Conservation (phyloP, 2,797 vertebrate genomes). For the Micropoecilia bifurca region DNA sequence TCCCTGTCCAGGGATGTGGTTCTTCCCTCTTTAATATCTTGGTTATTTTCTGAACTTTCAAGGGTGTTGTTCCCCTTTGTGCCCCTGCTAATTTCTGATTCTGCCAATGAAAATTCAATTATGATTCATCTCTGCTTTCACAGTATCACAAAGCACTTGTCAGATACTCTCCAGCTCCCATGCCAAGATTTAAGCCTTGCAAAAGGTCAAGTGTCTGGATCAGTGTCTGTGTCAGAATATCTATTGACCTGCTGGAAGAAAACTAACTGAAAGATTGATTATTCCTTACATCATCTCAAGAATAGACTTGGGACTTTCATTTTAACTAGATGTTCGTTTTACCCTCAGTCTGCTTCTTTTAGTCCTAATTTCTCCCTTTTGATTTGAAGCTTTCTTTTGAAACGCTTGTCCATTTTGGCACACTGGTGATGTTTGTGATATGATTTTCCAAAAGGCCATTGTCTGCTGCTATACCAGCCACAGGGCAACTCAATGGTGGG, state of each 20-base stretch:
- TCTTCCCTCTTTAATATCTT: constrained; percentile 53
- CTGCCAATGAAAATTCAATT: constrained; percentile 71
- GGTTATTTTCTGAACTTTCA: constrained; percentile 60
- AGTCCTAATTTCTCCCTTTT: constrained; percentile 11
- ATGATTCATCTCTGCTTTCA: constrained; percentile 62
- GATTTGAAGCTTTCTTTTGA: constrained; percentile 27
- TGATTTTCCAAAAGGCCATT: constrained; percentile 68
- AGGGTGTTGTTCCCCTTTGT: constrained; percentile 30
- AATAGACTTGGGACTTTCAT: constrained; percentile 35
- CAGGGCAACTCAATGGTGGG: constrained; percentile 34
- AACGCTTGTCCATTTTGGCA: constrained; percentile 52
- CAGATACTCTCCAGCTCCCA: constrained; percentile 47
- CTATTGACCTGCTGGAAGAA: constrained; percentile 71
- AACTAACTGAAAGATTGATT: constrained; percentile 72
- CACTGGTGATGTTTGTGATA: constrained; percentile 52
- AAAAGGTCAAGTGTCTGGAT: constrained; percentile 79
- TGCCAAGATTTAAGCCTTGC: constrained; percentile 71
- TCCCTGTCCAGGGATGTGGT: constrained; percentile 30
- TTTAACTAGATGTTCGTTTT: constrained; percentile 24
- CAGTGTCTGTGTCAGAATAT: constrained; percentile 73
- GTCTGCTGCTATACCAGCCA: constrained; percentile 40
- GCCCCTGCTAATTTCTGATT: constrained; percentile 56
- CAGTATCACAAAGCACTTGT: constrained; percentile 21
- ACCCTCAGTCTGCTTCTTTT: neutral
- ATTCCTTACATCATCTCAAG: constrained; percentile 53